Conservation (phyloP, 1,140 invertebrate genomes). For the Tribolium madens region DNA sequence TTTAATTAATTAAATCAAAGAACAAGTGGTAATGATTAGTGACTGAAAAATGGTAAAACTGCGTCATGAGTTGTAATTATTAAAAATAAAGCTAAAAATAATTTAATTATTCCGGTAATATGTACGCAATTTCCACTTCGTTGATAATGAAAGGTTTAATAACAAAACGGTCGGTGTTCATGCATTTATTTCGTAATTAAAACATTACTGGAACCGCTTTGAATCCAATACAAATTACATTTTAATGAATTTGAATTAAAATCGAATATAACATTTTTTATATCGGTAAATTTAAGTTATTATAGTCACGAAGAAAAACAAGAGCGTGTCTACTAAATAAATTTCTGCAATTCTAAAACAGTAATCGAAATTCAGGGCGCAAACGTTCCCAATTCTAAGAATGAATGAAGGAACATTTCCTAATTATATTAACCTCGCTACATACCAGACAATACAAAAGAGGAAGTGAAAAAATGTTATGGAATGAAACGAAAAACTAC, state of each 20-base stretch:
- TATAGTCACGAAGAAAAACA: constrained; percentile 43
- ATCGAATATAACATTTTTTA: constrained; percentile 7
- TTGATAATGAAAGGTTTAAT: constrained; percentile 39
- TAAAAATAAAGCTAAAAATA: constrained; percentile 17
- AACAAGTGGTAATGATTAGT: too few species aligned
- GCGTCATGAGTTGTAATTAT: constrained; percentile 8
- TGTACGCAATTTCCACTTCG: constrained; percentile 35
- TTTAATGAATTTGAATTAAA: constrained; percentile 38
- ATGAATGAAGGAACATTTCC: constrained; percentile 51
- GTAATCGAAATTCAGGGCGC: constrained; percentile 50
- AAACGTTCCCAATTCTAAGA: constrained; percentile 49
- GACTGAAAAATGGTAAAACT: too few species aligned
- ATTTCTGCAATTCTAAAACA: constrained; percentile 51
- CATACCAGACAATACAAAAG: constrained; percentile 44
- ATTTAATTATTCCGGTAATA: constrained; percentile 28
- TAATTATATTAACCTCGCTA: constrained; percentile 50
- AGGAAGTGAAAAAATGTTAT: constrained; percentile 44
- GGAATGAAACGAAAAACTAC: constrained; percentile 36
- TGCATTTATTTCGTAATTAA: constrained; percentile 38
- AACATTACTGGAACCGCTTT: constrained; percentile 33
- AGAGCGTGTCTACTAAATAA: constrained; percentile 45
- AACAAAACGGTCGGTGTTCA: constrained; percentile 33
- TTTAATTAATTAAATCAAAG: too few species aligned
- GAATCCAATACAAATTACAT: constrained; percentile 34
- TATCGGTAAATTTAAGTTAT: constrained; percentile 24